Evolutionary conservation across 2,113 vertebrate genomes (phyloP).

Genomic region (Sphyrna mokarran): DNA sequence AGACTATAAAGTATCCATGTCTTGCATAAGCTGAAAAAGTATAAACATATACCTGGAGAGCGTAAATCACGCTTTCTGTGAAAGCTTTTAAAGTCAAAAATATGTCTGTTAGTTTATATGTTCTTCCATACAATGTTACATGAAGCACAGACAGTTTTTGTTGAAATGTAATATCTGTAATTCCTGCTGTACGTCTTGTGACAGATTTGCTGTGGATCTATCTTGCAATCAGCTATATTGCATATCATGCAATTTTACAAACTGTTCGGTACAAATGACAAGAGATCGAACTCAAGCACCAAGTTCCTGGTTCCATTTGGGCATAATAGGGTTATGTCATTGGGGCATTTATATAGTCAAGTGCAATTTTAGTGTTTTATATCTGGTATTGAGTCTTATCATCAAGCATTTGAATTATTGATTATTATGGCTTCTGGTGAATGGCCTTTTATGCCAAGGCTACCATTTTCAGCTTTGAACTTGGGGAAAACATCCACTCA

Average conservation of each 20-base stretch:
- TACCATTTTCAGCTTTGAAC: not conserved
- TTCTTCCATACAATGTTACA: not conserved
- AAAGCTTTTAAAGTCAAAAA: conserved; percentile 15
- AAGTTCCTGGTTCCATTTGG: not conserved
- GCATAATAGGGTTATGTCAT: not conserved
- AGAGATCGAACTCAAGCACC: conserved; percentile 14
- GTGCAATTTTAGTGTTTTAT: not conserved
- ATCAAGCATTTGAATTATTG: conserved; percentile 12
- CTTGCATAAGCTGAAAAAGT: not conserved
- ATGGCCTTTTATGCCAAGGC: not conserved
- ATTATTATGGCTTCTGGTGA: not conserved
- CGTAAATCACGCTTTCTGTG: conserved; percentile 13
- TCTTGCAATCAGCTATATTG: not conserved
- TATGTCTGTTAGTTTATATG: conserved; percentile 14
- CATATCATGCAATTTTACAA: not conserved
- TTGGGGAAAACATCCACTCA: not conserved
- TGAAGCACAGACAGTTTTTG: not conserved
- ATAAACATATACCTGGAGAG: conserved; percentile 17
- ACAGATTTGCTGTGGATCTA: not conserved
- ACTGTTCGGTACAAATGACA: not conserved
- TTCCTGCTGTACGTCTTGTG: conserved; percentile 11
- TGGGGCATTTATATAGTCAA: not conserved
- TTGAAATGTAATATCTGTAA: not conserved
- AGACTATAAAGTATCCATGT: not conserved
- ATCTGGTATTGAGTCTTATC: not conserved